Conservation (phyloP, 2,888 invertebrate genomes). For the Cybosia mesomella region DNA sequence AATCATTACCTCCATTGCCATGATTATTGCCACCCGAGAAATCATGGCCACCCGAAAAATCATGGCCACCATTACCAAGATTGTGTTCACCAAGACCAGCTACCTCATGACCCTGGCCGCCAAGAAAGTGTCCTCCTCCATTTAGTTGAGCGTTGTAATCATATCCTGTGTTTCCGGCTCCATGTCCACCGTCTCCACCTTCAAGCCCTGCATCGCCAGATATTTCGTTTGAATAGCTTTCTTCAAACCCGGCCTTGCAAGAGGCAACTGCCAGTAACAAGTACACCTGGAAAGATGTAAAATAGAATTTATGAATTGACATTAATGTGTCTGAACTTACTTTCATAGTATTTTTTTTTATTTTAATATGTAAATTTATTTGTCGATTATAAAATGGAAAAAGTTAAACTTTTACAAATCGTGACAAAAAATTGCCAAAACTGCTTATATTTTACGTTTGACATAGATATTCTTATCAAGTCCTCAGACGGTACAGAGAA, state of each 20-base stretch:
- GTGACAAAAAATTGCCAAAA: too few relatives aligned
- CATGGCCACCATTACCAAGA: constrained; percentile 40
- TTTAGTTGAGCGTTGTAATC: constrained; percentile 52
- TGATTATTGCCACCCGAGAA: constrained; percentile 44
- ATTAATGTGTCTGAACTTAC: neutral
- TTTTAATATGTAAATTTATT: too few relatives aligned
- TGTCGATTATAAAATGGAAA: too few relatives aligned
- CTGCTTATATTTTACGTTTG: too few relatives aligned
- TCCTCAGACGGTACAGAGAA: too few relatives aligned
- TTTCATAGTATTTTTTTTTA: neutral
- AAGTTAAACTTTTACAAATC: neutral
- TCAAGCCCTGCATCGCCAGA: constrained; percentile 60
- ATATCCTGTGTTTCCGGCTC: constrained; percentile 55
- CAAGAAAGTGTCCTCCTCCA: constrained; percentile 52
- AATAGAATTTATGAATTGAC: neutral
- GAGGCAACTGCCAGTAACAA: constrained; percentile 79
- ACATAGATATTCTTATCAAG: too few relatives aligned
- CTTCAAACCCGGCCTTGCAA: constrained; percentile 74
- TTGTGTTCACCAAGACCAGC: constrained; percentile 39
- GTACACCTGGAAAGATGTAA: constrained; percentile 72
- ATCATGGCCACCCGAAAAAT: constrained; percentile 52
- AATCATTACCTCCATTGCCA: constrained; percentile 49
- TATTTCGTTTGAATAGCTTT: constrained; percentile 62
- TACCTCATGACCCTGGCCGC: constrained; percentile 39
- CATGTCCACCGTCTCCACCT: constrained; percentile 47